Percentiles rank a stretch among this genome's conserved stretches.
phyloP scores from a whole-genome alignment of 2,113 vertebrate genomes.

The Amphiprion ocellaris region DNA sequence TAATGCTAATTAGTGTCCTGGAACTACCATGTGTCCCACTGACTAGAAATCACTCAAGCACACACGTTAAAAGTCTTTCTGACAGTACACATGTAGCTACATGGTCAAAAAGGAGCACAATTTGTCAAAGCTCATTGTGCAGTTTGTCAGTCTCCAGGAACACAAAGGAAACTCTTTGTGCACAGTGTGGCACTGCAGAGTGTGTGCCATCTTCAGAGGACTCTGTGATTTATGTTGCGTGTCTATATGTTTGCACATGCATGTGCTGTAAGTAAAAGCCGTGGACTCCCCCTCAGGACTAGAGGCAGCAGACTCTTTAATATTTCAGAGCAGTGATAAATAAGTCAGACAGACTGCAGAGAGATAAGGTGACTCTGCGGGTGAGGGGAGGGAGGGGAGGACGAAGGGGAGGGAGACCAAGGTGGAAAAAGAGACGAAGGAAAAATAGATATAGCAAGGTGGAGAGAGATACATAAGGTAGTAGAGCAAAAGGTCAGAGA shows the following conservation, averaged over 20 bases:
- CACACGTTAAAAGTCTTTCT: constrained; percentile 27
- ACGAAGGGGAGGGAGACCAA: constrained; percentile 11
- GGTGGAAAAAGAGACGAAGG: constrained; percentile 28
- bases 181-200: not conserved
- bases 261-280: constrained; percentile 60
- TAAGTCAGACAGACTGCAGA: constrained; percentile 81
- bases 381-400: constrained; percentile 27
- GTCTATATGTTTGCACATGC: not conserved
- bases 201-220: constrained; percentile 18
- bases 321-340: constrained; percentile 84
- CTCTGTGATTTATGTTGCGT: constrained; percentile 17
- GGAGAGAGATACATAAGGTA: constrained; percentile 25
- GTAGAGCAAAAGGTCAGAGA: constrained; percentile 62
- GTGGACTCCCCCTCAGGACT: constrained; percentile 62
- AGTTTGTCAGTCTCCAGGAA: constrained; percentile 25
- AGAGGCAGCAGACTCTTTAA: constrained; percentile 77
- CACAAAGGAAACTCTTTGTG: constrained; percentile 8
- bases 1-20: constrained; percentile 25
- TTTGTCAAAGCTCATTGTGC: constrained; percentile 27
- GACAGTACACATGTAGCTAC: constrained; percentile 35
- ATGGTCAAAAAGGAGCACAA: constrained; percentile 1
- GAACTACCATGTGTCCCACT: not conserved
- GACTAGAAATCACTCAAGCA: constrained; percentile 17
- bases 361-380: constrained; percentile 80
- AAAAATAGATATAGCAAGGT: constrained; percentile 47